Conservation (phyloP, 2,113 vertebrate species). For the Argyrosomus japonicus region DNA sequence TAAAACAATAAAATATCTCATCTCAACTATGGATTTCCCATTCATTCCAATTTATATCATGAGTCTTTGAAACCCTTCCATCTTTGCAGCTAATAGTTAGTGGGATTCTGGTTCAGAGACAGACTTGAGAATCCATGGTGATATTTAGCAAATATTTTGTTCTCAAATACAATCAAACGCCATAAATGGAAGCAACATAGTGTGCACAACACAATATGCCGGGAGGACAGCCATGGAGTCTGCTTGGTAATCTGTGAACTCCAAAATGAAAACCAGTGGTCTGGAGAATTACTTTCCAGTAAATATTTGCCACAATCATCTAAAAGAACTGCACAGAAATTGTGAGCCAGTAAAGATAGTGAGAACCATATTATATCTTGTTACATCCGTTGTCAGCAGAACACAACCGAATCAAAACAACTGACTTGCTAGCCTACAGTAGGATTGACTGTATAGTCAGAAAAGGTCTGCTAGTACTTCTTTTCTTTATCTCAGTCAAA, state of each 20-base stretch:
- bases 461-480: not conserved
- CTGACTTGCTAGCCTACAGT: not conserved
- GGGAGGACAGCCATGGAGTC: not conserved
- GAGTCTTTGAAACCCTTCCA: not conserved
- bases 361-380: not conserved
- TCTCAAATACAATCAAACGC: not conserved
- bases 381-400: not conserved
- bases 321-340: not conserved
- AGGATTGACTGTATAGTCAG: not conserved
- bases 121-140: not conserved
- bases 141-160: not conserved
- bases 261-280: conserved; percentile 5
- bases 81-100: not conserved
- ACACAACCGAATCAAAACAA: not conserved
- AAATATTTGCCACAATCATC: not conserved
- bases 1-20: not conserved
- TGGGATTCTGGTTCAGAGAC: not conserved
- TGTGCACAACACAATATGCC: not conserved
- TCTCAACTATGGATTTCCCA: not conserved
- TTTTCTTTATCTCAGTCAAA: not conserved
- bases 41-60: not conserved
- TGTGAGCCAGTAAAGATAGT: not conserved
- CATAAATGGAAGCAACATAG: not conserved
- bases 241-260: not conserved
- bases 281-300: conserved; percentile 1